Percentiles rank a stretch among this genome's conserved stretches.
Conservation (phyloP, 2,797 vertebrate species). For the Cirrhinus mrigala region DNA sequence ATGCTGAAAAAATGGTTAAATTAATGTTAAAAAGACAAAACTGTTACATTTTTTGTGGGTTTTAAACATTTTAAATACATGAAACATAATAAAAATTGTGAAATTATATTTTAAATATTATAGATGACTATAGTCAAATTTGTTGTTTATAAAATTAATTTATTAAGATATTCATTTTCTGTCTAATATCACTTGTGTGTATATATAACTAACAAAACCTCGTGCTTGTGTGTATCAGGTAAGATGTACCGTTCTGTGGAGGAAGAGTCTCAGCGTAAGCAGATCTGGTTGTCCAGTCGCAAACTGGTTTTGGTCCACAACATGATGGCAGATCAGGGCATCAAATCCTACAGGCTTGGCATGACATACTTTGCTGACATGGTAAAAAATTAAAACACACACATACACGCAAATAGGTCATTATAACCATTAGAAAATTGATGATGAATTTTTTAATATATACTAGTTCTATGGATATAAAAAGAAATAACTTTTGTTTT, state of each 20-base stretch:
- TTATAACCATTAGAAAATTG: background rate
- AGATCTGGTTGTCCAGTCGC: constrained; percentile 78
- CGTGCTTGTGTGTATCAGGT: constrained; percentile 62
- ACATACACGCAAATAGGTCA: background rate
- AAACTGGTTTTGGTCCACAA: constrained; percentile 80
- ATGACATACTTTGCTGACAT: constrained; percentile 82
- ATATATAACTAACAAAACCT: background rate
- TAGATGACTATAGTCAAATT: background rate
- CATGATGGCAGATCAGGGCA: constrained; percentile 79
- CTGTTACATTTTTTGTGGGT: background rate
- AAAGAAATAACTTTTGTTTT: background rate
- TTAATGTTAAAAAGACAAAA: background rate
- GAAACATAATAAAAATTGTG: background rate
- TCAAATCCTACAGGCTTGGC: constrained; percentile 79
- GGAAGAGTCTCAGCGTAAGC: constrained; percentile 71
- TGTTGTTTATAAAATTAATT: background rate
- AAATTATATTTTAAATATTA: too few species aligned
- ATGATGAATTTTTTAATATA: background rate
- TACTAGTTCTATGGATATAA: too few species aligned
- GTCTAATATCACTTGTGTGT: background rate
- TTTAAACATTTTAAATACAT: background rate
- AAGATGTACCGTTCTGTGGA: constrained; percentile 70
- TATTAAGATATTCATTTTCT: background rate
- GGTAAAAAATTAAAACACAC: constrained; percentile 65
- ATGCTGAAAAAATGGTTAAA: background rate